These are phyloP conservation scores for Fopius arisanus DNA, from an alignment of 1,140 invertebrate genomes.

Conservation along the genomic window DNA sequence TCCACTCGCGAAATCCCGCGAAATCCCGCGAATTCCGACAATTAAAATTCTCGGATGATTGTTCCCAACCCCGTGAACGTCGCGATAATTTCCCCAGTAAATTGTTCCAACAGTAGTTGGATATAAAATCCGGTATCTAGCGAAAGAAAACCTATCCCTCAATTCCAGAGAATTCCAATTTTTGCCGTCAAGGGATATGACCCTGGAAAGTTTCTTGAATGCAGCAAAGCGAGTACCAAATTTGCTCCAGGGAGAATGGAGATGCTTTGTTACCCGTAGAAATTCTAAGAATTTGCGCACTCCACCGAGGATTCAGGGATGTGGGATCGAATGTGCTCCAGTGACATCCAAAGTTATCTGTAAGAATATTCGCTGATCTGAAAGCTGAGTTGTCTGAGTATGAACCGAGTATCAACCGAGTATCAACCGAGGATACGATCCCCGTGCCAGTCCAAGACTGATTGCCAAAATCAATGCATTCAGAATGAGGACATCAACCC, in stretches of 20 bases:
- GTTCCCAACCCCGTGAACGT: too few relatives aligned
- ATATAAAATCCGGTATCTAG: neutral
- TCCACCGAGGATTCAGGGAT: neutral
- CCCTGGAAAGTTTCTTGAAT: neutral
- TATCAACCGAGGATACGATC: too few relatives aligned
- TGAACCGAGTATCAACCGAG: too few relatives aligned
- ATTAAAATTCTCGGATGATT: too few relatives aligned
- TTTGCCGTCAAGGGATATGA: neutral
- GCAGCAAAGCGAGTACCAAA: neutral
- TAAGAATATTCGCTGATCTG: neutral
- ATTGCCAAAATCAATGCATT: too few relatives aligned
- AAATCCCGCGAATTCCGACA: too few relatives aligned
- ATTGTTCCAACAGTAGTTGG: too few relatives aligned
- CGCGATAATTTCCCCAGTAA: too few relatives aligned
- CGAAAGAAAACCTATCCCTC: neutral
- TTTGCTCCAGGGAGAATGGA: neutral
- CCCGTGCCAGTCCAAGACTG: too few relatives aligned
- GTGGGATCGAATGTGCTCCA: neutral
- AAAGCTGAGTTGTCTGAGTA: too few relatives aligned
- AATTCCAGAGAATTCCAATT: neutral
- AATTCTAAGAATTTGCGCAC: neutral
- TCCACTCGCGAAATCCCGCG: too few relatives aligned
- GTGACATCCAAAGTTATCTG: neutral
- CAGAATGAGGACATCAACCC: too few relatives aligned
- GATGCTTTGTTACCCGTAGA: neutral